Evolutionary conservation across 2,888 invertebrate genomes (phyloP).

Genomic region (Cecidostiba fungosa): DNA sequence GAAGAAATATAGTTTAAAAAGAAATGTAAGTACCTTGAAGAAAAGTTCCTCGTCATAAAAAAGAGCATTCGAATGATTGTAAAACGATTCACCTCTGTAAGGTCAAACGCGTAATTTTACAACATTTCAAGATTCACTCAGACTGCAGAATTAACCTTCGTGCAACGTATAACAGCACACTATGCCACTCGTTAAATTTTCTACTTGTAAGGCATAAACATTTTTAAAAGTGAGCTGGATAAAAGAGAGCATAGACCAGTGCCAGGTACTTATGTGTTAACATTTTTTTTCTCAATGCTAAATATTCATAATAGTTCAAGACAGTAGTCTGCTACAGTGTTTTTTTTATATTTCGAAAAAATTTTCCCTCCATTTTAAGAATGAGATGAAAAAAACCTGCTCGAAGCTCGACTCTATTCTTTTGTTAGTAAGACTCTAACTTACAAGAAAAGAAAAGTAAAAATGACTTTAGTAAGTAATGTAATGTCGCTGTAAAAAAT

Average conservation of each 20-base stretch:
- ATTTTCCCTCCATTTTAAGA: constrained; percentile 18
- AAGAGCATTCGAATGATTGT: neutral
- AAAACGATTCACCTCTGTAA: constrained; percentile 3
- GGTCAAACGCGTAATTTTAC: neutral
- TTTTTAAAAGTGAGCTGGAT: constrained; percentile 71
- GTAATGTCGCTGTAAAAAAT: constrained; percentile 18
- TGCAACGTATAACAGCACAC: constrained; percentile 40
- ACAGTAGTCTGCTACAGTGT: constrained; percentile 34
- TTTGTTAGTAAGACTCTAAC: constrained; percentile 12
- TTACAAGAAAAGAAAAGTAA: constrained; percentile 3
- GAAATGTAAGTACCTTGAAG: constrained; percentile 7
- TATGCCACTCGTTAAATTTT: constrained; percentile 44
- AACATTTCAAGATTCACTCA: constrained; percentile 18
- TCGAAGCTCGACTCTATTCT: constrained; percentile 38
- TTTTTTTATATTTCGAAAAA: constrained; percentile 20
- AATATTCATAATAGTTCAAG: constrained; percentile 15
- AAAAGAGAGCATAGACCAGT: constrained; percentile 77
- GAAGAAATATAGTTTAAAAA: constrained; percentile 5
- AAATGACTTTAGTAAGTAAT: constrained; percentile 14
- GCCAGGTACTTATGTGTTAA: constrained; percentile 78
- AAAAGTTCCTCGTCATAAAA: neutral
- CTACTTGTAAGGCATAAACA: constrained; percentile 72
- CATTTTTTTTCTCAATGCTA: constrained; percentile 67
- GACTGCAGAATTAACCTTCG: constrained; percentile 50
- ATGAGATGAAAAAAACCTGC: constrained; percentile 35